Evolutionary conservation across 2,888 invertebrate genomes (phyloP), one percentile per base, ranked within the genome.

Genomic region (Anthophora plumipes): DNA sequence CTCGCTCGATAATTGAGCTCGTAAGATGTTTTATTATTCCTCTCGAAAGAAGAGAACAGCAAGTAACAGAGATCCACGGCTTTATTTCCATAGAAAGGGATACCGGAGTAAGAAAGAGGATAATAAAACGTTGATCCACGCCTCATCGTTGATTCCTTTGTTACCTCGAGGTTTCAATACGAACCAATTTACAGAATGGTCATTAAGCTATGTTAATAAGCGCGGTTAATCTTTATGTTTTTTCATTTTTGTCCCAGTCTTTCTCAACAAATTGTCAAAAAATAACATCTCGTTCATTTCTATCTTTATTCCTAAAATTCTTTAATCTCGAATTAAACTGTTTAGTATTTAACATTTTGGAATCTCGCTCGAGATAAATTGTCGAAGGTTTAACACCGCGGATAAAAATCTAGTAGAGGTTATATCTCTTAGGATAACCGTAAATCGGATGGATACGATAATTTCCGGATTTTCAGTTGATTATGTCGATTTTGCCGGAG

Each of bases 131-230:
- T 46, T n/a, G 37, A 57, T 57, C 72, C 64, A 60, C 54, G 67
- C 50, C 50, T 75, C 52, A 57, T 80, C 69, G 57, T 67, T 39
- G 70, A 67, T 75, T 75, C 81, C 39, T 81, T 68, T 75, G 79
- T 81, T 39, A 54, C 39, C 12, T 11, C 12, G 57, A 43, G 31
- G 48, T 52, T 52, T 71, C 48, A 68, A 71, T 63, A 48, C 48
- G 68, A 25, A 46, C 63, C 80, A 82, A 82, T 82, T 82, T 80
- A 59, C 73, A 54, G 75, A 71, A 75, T 75, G 59, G 68, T 68
- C 72, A 80, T 71, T 75, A 75, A 75, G 66, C 37, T 9, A 50
- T 20, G 57, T 55, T 1, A 31, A 31, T 4, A n/a, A n/a, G 31
- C 31, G 31, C 31, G 31, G n/a, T n/a, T n/a, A n/a, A n/a, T n/a